phyloP scores from a whole-genome alignment of 37 sponge, comb jelly and placozoan genomes.

The Chondrilla cf. caribensis region DNA sequence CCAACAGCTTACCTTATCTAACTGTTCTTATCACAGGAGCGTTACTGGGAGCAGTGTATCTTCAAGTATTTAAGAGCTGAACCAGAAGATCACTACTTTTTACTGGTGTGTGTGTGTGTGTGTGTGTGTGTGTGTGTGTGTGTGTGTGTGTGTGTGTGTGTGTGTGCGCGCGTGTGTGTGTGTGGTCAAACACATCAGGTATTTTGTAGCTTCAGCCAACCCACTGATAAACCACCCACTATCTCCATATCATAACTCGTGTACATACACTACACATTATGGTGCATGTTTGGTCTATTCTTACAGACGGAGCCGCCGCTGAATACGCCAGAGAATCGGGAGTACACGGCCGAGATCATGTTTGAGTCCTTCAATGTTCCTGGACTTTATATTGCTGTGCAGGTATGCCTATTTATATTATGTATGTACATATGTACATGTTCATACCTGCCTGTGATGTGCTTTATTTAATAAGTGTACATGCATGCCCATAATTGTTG shows the following conservation, averaged over 20 bases:
- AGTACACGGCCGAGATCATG: slow-evolving; percentile 99
- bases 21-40: slow-evolving; percentile 61
- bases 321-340: slow-evolving; percentile 99
- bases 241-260: no score
- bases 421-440: no score
- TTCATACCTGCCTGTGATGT: no score
- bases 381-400: slow-evolving; percentile 98
- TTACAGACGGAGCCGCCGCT: slow-evolving; percentile 94
- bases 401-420: slow-evolving; percentile 40
- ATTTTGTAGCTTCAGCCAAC: not conserved
- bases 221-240: not conserved
- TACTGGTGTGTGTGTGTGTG: slow-evolving; percentile 41
- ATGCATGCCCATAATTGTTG: no score
- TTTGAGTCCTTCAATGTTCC: slow-evolving; percentile 99
- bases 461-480: no score
- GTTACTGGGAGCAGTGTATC: slow-evolving; percentile 99
- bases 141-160: not conserved
- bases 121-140: not conserved
- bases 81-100: slow-evolving; percentile 99
- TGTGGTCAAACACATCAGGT: not conserved
- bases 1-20: no score
- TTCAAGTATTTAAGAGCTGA: slow-evolving; percentile 99
- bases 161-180: slow-evolving; percentile 1
- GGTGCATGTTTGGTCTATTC: not conserved
- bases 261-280: no score